Evolutionary conservation across 2,113 vertebrate species (phyloP).

Genomic region (Reinhardtius hippoglossoides): DNA sequence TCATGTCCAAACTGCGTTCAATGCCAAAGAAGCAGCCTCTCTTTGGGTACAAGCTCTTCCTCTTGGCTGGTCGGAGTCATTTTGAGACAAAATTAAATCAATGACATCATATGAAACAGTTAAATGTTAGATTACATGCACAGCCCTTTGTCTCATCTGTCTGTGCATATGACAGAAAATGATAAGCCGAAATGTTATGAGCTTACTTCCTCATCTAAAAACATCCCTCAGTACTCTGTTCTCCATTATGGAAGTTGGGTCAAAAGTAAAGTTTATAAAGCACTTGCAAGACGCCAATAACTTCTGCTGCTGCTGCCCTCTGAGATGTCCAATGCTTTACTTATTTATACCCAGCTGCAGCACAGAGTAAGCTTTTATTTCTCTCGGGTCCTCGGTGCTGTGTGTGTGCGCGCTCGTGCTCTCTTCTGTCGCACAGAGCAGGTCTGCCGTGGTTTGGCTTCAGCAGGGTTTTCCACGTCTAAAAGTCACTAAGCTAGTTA

Average conservation of each 20-base stretch:
- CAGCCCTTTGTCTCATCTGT: neutral
- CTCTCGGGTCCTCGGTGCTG: neutral
- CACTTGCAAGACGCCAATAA: conserved; percentile 3
- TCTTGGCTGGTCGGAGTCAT: neutral
- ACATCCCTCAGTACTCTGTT: conserved; percentile 10
- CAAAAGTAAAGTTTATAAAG: conserved; percentile 16
- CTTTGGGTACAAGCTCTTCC: neutral
- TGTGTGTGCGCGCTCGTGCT: neutral
- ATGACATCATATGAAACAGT: neutral
- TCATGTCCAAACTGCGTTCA: neutral
- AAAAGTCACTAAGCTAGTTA: conserved; percentile 56
- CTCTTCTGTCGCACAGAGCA: conserved; percentile 17
- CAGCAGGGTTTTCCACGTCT: conserved; percentile 66
- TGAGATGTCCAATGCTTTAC: conserved; percentile 22
- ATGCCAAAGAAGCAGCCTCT: neutral
- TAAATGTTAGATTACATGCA: too few relatives aligned
- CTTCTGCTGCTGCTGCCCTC: neutral
- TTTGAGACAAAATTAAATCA: neutral
- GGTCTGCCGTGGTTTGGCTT: conserved; percentile 61
- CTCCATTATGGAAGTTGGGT: conserved; percentile 1
- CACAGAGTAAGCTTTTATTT: conserved; percentile 18
- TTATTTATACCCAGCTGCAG: conserved; percentile 7
- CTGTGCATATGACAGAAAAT: neutral
- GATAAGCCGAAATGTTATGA: neutral
- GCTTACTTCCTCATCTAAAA: conserved; percentile 2